phyloP scores from a whole-genome alignment of 1,140 invertebrate genomes.

The Drosophila setifemur region DNA sequence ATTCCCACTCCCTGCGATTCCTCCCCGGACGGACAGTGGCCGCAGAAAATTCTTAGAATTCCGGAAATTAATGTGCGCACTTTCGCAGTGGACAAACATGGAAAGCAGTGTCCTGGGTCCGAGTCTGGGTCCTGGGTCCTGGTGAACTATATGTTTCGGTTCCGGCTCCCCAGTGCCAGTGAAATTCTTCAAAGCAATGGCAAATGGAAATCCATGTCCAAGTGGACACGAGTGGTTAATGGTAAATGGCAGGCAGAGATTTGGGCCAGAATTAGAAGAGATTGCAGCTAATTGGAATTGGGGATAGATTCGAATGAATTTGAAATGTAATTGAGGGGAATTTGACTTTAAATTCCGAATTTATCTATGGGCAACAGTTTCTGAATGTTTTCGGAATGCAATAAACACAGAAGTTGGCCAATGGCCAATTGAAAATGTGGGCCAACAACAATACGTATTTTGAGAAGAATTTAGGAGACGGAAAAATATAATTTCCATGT shows the following conservation, averaged over 20 bases:
- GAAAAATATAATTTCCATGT: too few species aligned
- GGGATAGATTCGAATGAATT: neutral
- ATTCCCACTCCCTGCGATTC: neutral
- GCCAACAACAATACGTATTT: too few species aligned
- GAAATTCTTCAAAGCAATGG: neutral
- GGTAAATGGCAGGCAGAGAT: conserved; percentile 2
- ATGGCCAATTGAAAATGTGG: too few species aligned
- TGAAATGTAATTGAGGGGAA: too few species aligned
- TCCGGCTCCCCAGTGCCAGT: conserved; percentile 2
- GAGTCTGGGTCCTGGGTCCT: too few species aligned
- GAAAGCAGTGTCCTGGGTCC: neutral
- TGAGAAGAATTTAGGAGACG: too few species aligned
- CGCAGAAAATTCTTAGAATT: conserved; percentile 32
- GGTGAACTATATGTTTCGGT: conserved; percentile 36
- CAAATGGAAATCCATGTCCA: too few species aligned
- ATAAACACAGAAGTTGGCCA: too few species aligned
- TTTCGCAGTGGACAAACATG: conserved; percentile 36
- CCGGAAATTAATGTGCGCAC: conserved; percentile 70
- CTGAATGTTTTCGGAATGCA: too few species aligned
- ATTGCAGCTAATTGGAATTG: conserved; percentile 31
- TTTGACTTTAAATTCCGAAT: neutral
- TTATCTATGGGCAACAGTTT: neutral
- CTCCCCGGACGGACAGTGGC: conserved; percentile 5
- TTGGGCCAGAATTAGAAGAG: conserved; percentile 13
- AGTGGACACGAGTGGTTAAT: neutral